A percentile compares a stretch with the other conserved stretches of the same genome.
Evolutionary conservation across 2,113 vertebrate genomes (phyloP).

Genomic region (Brachypodius melanocephalos): DNA sequence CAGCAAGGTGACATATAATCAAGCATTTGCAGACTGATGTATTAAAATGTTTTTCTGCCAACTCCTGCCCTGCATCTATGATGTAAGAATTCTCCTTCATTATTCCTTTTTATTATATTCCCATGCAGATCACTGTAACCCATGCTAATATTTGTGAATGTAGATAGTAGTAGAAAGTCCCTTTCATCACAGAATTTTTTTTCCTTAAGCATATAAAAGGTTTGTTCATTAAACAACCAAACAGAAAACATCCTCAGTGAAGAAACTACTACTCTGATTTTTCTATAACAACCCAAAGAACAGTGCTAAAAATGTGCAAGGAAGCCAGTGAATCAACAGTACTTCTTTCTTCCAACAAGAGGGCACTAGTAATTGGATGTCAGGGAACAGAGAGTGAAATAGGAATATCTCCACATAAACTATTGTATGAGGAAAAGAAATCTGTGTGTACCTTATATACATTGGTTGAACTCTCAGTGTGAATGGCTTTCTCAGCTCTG

Average conservation of each 20-base stretch:
- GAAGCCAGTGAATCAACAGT: background rate
- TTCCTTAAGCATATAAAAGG: background rate
- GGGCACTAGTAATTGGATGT: background rate
- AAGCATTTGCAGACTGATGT: background rate
- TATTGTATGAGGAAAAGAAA: conserved; percentile 7
- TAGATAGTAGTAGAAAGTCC: background rate
- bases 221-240: conserved; percentile 32
- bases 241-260: conserved; percentile 14
- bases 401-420: background rate
- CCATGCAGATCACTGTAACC: background rate
- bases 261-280: background rate
- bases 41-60: conserved; percentile 23
- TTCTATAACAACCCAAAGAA: conserved; percentile 25
- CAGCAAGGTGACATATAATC: conserved; percentile 24
- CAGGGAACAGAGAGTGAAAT: background rate
- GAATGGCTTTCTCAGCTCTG: background rate
- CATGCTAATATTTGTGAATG: background rate
- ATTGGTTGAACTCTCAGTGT: background rate
- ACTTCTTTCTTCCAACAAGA: background rate
- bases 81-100: background rate
- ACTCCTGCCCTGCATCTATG: background rate
- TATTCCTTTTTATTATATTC: conserved; percentile 14
- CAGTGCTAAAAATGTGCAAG: background rate
- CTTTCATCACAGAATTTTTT: background rate
- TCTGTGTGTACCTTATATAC: background rate